Percentiles rank a stretch among this genome's conserved stretches.
These are phyloP conservation scores for Actinopyga echinites DNA, from an alignment of 53 echinoderm and acorn worm species.

Conservation along the genomic window DNA sequence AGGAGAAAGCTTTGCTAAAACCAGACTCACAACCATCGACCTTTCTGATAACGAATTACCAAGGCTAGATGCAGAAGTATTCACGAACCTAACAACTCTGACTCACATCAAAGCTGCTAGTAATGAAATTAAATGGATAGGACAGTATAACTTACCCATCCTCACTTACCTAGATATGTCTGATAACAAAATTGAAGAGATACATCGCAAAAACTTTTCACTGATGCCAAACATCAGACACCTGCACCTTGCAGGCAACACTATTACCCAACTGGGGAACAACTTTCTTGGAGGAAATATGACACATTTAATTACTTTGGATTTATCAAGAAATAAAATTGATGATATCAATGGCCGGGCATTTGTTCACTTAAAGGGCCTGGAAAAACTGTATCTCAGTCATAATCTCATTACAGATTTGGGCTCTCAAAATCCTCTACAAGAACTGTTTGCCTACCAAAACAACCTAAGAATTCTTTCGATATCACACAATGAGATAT, in stretches of 20 bases:
- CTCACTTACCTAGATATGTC: not conserved
- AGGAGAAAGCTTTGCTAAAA: not conserved
- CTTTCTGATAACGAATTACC: not conserved
- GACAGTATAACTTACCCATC: not conserved
- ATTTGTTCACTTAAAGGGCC: not conserved
- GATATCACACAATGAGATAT: not conserved
- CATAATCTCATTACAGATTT: not conserved
- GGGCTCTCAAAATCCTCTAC: not conserved
- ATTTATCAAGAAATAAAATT: conserved; percentile 13
- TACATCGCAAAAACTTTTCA: not conserved
- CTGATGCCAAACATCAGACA: not conserved
- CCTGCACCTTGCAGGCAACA: not conserved
- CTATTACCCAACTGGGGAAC: not conserved
- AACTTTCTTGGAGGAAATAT: not conserved
- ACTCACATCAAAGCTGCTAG: not conserved
- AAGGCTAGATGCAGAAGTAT: not conserved
- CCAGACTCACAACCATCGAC: not conserved
- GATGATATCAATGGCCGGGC: not conserved
- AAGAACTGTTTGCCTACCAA: not conserved
- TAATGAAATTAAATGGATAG: not conserved
- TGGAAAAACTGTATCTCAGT: not conserved
- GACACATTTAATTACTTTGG: not conserved
- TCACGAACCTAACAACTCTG: not conserved
- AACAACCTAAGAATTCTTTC: not conserved
- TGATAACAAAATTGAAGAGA: not conserved